These are phyloP conservation scores for Drosophila tsacasi DNA, from an alignment of 1,140 invertebrate genomes.

Conservation along the genomic window DNA sequence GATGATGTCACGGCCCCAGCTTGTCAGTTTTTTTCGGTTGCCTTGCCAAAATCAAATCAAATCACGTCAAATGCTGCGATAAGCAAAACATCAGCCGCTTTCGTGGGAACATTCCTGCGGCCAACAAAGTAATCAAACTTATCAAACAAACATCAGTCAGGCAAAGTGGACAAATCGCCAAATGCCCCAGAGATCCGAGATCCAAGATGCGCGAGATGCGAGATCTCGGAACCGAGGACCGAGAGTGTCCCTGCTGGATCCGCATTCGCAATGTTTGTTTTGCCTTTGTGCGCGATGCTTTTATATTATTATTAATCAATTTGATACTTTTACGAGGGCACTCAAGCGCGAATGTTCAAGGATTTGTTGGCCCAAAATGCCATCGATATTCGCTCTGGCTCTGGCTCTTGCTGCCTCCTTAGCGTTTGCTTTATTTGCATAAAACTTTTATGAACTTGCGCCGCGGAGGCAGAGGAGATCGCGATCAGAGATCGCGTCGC, in stretches of 20 bases:
- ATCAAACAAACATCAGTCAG: constrained; percentile 81
- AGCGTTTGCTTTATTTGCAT: constrained; percentile 73
- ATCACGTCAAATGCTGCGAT: constrained; percentile 80
- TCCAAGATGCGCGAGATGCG: background rate
- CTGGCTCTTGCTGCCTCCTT: constrained; percentile 7
- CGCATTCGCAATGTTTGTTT: constrained; percentile 60
- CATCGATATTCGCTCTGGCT: constrained; percentile 37
- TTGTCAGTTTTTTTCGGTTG: constrained; percentile 34
- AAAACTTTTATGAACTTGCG: constrained; percentile 76
- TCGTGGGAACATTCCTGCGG: constrained; percentile 71
- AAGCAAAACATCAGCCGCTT: constrained; percentile 59
- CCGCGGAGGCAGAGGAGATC: constrained; percentile 41
- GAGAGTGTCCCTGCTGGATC: constrained; percentile 35
- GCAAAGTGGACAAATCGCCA: constrained; percentile 77
- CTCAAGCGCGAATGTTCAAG: constrained; percentile 80
- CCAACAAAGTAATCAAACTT: constrained; percentile 79
- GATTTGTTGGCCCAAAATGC: constrained; percentile 62
- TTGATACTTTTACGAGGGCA: constrained; percentile 84
- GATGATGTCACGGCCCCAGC: constrained; percentile 68
- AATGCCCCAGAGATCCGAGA: constrained; percentile 19
- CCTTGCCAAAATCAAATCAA: constrained; percentile 68
- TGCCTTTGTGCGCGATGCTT: constrained; percentile 65
- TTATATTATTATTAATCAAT: constrained; percentile 85
- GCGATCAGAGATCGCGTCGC: constrained; percentile 59
- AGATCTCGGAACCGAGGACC: background rate